phyloP scores from a whole-genome alignment of 2,888 invertebrate genomes.

The Theodoxus fluviatilis region DNA sequence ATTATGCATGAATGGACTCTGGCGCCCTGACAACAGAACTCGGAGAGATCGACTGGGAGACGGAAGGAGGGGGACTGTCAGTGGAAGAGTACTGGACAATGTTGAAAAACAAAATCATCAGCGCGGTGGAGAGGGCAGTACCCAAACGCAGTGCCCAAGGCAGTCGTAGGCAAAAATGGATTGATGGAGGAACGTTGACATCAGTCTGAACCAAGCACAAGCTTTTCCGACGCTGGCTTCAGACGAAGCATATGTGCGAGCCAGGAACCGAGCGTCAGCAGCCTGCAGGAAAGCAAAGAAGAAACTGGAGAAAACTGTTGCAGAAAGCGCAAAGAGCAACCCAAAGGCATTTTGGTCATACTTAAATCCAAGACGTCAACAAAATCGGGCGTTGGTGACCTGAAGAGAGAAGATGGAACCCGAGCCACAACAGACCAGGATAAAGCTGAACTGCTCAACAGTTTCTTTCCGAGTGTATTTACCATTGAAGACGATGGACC shows the following conservation, averaged over 20 bases:
- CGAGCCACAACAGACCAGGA: conserved; percentile 4
- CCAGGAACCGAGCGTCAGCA: conserved; percentile 3
- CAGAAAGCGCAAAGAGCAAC: conserved; percentile 5
- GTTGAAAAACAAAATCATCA: too few relatives aligned
- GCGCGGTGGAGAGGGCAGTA: too few relatives aligned
- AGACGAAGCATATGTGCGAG: background rate
- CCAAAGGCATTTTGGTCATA: background rate
- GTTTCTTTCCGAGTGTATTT: conserved; percentile 18
- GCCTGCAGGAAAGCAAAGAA: conserved; percentile 5
- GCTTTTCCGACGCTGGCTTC: background rate
- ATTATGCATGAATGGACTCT: background rate
- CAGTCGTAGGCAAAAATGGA: background rate
- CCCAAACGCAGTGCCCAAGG: background rate
- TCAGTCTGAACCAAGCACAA: conserved; percentile 9
- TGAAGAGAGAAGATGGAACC: conserved; percentile 15
- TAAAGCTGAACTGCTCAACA: conserved; percentile 13
- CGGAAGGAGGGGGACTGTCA: background rate
- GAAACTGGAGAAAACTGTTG: conserved; percentile 1
- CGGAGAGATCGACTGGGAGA: conserved; percentile 4
- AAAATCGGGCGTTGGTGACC: background rate
- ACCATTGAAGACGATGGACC: background rate
- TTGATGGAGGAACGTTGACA: conserved; percentile 11
- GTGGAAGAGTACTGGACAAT: conserved; percentile 3
- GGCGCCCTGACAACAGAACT: background rate
- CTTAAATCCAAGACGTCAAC: background rate